Evolutionary conservation across 2,797 vertebrate genomes (phyloP), one percentile per base, ranked within the genome.

Genomic region (Enteromius unitaeniatus): DNA sequence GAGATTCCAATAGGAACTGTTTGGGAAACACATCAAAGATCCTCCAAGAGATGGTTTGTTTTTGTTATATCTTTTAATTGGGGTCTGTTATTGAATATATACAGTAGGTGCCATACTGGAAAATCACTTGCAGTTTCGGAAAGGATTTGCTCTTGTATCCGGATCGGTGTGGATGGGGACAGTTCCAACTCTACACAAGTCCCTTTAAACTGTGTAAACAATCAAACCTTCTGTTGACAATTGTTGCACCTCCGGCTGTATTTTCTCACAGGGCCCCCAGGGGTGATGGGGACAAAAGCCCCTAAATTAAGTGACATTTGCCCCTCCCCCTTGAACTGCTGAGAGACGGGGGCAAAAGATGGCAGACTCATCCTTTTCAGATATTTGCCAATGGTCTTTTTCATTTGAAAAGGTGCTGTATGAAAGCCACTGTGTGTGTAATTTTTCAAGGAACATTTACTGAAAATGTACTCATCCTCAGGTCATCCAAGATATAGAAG

Each of bases 341-440:
- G 65, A 72, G 49, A 55, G 68, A 69, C 73, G 51, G 81, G 73
- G 70, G 79, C 78, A 60, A 5, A 31, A n/a, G 76, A 53, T 58
- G 79, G 65, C 70, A 83, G 88, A 86, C 67, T 77, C 21, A 79
- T 69, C 87, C 75, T 84, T 85, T 83, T 81, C 87, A 81, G 80
- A 69, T 83, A 37, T 31, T 83, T 69, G 87, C 83, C 65, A 42
- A 77, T 81, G 85, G 73, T 42, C 73, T 85, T 87, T 88, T 86
- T 81, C 84, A 28, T 84, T 88, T 85, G 88, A 92, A 91, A 92
- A 93, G 88, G 90, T 92, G 85, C 88, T 90, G 85, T 78, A 88
- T 91, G 89, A 86, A 72, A 88, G 86, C 91, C 91, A 92, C 93
- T 92, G 93, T 87, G 87, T 90, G 88, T 89, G 88, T 94, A 89